These are phyloP conservation scores for Megaceryle alcyon DNA, from an alignment of 2,797 vertebrate species.

Conservation along the genomic window DNA sequence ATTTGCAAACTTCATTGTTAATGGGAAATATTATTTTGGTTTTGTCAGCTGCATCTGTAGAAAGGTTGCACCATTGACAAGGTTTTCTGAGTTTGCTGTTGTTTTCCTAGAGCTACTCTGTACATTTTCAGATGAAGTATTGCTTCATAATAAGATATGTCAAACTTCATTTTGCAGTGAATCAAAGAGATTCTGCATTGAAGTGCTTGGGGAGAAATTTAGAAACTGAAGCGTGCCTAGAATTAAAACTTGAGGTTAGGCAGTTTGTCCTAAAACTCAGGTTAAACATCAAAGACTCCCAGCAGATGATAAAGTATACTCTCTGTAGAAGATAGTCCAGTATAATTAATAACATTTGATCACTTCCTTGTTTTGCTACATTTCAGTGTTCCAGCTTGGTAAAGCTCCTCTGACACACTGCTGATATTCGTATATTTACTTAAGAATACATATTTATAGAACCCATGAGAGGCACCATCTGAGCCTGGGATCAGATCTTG, in stretches of 20 bases:
- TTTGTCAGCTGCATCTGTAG: not conserved
- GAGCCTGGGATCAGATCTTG: not conserved
- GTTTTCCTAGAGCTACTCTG: constrained; percentile 13
- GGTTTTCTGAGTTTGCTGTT: constrained; percentile 20
- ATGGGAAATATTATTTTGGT: not conserved
- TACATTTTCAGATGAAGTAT: constrained; percentile 41
- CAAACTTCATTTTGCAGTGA: constrained; percentile 56
- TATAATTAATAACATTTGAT: not conserved
- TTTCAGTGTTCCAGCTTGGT: not conserved
- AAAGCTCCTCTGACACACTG: not conserved
- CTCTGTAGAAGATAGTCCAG: not conserved
- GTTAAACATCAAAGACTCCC: constrained; percentile 13
- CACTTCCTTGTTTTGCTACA: not conserved
- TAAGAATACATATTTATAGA: not conserved
- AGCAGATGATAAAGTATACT: not conserved
- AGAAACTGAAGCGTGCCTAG: constrained; percentile 27
- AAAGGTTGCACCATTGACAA: not conserved
- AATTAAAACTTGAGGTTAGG: constrained; percentile 42
- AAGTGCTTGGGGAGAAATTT: constrained; percentile 27
- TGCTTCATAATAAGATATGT: constrained; percentile 54
- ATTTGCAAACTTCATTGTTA: not conserved
- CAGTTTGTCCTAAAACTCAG: constrained; percentile 21
- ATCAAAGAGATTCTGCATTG: constrained; percentile 13
- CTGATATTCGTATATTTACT: not conserved
- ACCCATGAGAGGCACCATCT: not conserved